phyloP scores from a whole-genome alignment of 2,113 vertebrate species.

The Peromyscus leucopus region DNA sequence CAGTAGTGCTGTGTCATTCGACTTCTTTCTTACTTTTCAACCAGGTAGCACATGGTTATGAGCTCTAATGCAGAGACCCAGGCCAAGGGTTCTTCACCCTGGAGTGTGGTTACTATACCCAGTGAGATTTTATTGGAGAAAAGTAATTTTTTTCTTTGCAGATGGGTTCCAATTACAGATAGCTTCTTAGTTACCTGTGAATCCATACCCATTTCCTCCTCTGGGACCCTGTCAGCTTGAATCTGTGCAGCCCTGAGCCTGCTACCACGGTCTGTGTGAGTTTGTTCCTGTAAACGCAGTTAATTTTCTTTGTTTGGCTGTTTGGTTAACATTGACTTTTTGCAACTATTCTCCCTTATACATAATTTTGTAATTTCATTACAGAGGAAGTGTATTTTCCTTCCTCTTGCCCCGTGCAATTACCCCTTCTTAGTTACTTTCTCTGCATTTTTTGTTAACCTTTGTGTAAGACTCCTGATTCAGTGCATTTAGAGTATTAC shows the following conservation, averaged over 20 bases:
- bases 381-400: not conserved
- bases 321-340: conserved; percentile 11
- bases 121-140: not conserved
- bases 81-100: too few relatives aligned
- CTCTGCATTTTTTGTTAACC: not conserved
- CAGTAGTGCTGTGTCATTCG: too few relatives aligned
- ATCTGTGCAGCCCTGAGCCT: not conserved
- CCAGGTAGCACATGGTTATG: too few relatives aligned
- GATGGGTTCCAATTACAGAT: not conserved
- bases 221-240: not conserved
- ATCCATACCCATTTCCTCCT: not conserved
- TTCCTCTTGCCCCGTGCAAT: not conserved
- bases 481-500: not conserved
- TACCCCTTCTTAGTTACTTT: not conserved
- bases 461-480: not conserved
- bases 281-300: not conserved
- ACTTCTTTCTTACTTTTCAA: too few relatives aligned
- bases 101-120: not conserved
- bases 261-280: not conserved
- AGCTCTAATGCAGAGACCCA: too few relatives aligned
- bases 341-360: not conserved
- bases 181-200: not conserved
- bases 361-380: not conserved
- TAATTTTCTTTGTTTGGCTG: not conserved
- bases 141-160: not conserved